phyloP scores from a whole-genome alignment of 1,140 invertebrate species.

The Battus philenor region DNA sequence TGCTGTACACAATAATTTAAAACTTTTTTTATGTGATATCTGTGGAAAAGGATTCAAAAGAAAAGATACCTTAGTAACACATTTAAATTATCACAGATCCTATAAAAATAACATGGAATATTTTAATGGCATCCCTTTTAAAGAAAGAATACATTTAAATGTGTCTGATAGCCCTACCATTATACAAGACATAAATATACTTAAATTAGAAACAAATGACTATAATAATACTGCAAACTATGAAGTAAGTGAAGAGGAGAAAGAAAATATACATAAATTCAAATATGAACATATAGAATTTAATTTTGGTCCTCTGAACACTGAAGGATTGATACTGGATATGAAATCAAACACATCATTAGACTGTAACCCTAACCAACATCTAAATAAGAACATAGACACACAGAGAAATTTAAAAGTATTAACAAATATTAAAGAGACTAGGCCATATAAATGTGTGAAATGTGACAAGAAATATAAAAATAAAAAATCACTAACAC shows the following conservation, averaged over 20 bases:
- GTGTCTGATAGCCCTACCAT: too few species aligned
- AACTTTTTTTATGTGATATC: conserved; percentile 12
- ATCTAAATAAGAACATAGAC: too few species aligned
- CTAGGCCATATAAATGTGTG: not conserved
- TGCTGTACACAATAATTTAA: not conserved
- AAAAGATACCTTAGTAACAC: conserved; percentile 5
- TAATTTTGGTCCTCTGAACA: not conserved
- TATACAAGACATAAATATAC: too few species aligned
- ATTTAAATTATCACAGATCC: conserved; percentile 3
- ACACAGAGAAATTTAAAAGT: too few species aligned
- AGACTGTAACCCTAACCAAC: too few species aligned
- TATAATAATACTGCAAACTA: too few species aligned
- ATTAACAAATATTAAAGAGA: too few species aligned
- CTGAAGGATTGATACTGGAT: not conserved
- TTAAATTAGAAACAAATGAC: too few species aligned
- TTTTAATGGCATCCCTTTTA: not conserved
- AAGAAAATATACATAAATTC: not conserved
- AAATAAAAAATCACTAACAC: conserved; percentile 8
- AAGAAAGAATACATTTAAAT: not conserved
- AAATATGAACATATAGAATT: not conserved
- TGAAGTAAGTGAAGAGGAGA: not conserved
- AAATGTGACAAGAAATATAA: conserved; percentile 6
- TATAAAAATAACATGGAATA: not conserved
- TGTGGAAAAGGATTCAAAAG: conserved; percentile 7
- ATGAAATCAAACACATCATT: not conserved